Percentiles rank a stretch among this genome's conserved stretches.
Evolutionary conservation across 2,113 vertebrate species (phyloP).

Genomic region (Podocnemis expansa): DNA sequence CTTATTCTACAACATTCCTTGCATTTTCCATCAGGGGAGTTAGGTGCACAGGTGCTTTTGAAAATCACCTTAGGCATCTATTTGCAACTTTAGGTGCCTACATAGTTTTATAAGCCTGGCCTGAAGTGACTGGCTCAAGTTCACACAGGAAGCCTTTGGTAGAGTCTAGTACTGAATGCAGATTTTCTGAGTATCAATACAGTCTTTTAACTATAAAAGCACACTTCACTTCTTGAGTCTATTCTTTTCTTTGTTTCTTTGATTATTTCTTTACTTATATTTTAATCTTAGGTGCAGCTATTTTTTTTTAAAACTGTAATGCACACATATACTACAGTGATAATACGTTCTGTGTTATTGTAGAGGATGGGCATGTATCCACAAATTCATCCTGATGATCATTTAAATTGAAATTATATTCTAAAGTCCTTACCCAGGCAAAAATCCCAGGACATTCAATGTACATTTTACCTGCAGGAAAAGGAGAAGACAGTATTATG

Average conservation of each 20-base stretch:
- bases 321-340: background rate
- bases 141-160: background rate
- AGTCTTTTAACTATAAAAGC: background rate
- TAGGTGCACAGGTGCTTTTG: background rate
- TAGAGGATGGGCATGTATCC: background rate
- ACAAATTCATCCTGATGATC: background rate
- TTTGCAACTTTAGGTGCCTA: background rate
- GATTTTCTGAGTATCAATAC: background rate
- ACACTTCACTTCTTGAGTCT: background rate
- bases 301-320: background rate
- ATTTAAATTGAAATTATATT: slow-evolving; percentile 32
- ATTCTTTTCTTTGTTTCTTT: background rate
- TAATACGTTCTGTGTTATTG: background rate
- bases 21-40: background rate
- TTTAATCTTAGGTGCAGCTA: background rate
- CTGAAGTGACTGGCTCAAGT: background rate
- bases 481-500: background rate
- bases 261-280: background rate
- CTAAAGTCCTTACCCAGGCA: background rate
- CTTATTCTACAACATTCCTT: background rate
- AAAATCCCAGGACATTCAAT: background rate
- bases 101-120: background rate
- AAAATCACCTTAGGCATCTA: background rate
- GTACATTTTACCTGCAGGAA: background rate
- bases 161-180: background rate